Evolutionary conservation across 2,113 vertebrate genomes (phyloP).

Genomic region (Aegithalos caudatus): DNA sequence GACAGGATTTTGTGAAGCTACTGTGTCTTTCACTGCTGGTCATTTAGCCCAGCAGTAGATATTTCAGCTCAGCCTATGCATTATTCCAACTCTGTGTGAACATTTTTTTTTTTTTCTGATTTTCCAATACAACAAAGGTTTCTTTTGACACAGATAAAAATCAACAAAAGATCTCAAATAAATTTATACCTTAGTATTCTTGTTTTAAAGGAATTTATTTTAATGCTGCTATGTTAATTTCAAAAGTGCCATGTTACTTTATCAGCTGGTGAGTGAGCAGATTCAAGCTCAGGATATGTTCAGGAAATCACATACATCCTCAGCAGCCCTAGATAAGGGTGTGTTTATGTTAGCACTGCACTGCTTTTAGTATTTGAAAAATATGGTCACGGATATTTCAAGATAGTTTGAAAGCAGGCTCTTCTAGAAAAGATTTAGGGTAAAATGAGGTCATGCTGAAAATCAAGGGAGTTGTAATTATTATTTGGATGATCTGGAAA

Average conservation of each 20-base stretch:
- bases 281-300: constrained; percentile 29
- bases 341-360: constrained; percentile 5
- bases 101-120: not conserved
- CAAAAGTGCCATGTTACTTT: not conserved
- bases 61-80: not conserved
- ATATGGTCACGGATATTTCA: not conserved
- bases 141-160: not conserved
- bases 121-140: not conserved
- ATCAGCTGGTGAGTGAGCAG: not conserved
- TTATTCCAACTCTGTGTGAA: not conserved
- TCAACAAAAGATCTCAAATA: not conserved
- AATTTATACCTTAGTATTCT: not conserved
- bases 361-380: not conserved
- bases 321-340: constrained; percentile 9
- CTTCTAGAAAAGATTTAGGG: not conserved
- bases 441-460: not conserved
- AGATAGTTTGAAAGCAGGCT: not conserved
- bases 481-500: not conserved
- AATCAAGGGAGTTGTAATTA: not conserved
- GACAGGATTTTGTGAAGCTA: not conserved
- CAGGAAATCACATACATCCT: constrained; percentile 33
- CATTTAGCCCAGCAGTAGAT: not conserved
- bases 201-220: not conserved
- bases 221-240: not conserved
- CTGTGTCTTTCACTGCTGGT: not conserved